Evolutionary conservation across 1,140 invertebrate genomes (phyloP).

Genomic region (Pteromalus puparum): DNA sequence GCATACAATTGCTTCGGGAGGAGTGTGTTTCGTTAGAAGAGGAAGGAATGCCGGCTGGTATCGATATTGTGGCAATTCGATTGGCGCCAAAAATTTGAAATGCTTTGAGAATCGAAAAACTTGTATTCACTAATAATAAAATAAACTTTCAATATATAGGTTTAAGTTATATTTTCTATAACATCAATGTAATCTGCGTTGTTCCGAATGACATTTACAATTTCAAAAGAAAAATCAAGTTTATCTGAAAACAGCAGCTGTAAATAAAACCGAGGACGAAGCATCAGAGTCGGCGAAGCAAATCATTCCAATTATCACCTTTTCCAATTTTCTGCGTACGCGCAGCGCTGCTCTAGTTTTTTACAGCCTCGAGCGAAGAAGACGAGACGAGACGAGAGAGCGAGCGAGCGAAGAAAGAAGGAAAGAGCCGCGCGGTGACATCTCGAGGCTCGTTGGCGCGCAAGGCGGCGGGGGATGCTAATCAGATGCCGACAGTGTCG

Average conservation of each 20-base stretch:
- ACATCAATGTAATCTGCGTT: no score
- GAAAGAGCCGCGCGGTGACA: conserved; percentile 49
- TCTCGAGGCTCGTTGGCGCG: conserved; percentile 52
- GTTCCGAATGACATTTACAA: no score
- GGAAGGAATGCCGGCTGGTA: no score
- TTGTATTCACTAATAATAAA: no score
- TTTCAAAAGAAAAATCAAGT: no score
- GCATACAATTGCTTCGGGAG: neutral
- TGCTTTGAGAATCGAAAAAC: no score
- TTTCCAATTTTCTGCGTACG: neutral
- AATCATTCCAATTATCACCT: conserved; percentile 1
- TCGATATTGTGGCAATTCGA: neutral
- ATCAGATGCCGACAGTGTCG: conserved; percentile 75
- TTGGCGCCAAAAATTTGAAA: no score
- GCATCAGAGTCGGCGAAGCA: neutral
- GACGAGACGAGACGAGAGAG: conserved; percentile 47
- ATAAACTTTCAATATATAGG: no score
- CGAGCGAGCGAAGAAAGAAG: conserved; percentile 52
- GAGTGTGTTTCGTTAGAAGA: no score
- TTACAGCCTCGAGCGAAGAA: neutral
- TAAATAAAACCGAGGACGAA: neutral
- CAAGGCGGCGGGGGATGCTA: conserved; percentile 68
- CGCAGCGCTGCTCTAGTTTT: neutral
- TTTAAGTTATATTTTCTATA: no score
- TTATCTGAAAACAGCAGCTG: no score